These are phyloP conservation scores for Drosophila greeni DNA, from an alignment of 2,888 invertebrate genomes.

Conservation along the genomic window DNA sequence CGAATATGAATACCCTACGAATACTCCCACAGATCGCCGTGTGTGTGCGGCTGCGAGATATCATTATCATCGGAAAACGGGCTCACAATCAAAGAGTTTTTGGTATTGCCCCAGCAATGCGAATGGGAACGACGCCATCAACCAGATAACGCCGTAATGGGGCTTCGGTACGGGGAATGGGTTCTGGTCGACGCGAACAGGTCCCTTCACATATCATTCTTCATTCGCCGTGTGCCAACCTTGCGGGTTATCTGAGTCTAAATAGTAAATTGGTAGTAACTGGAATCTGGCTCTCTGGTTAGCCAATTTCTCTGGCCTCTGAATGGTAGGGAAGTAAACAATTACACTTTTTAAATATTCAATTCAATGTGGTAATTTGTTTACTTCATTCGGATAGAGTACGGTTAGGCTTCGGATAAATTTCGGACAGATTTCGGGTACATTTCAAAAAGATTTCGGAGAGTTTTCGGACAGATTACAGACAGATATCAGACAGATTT, in stretches of 20 bases:
- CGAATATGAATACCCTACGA: background rate
- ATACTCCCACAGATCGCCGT: background rate
- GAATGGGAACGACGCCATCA: slow-evolving; percentile 43
- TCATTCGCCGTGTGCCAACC: background rate
- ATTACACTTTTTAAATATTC: background rate
- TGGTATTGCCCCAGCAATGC: slow-evolving; percentile 51
- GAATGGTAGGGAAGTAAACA: background rate
- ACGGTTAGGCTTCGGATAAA: too few species aligned
- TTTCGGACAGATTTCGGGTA: too few species aligned
- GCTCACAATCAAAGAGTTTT: slow-evolving; percentile 55
- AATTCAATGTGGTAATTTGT: background rate
- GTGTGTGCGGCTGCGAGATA: slow-evolving; percentile 45
- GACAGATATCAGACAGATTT: too few species aligned
- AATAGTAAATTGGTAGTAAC: background rate
- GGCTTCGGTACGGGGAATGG: background rate
- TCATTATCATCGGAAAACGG: slow-evolving; percentile 62
- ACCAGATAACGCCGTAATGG: slow-evolving; percentile 14
- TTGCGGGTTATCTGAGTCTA: background rate
- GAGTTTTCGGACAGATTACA: too few species aligned
- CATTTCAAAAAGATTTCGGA: too few species aligned
- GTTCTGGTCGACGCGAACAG: slow-evolving; percentile 2
- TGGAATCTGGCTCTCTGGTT: too few species aligned
- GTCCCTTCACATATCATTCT: background rate
- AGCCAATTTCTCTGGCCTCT: background rate
- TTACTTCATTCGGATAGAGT: too few species aligned